These are phyloP conservation scores for Drosophila tristis DNA, from an alignment of 1,140 invertebrate species.

Conservation along the genomic window DNA sequence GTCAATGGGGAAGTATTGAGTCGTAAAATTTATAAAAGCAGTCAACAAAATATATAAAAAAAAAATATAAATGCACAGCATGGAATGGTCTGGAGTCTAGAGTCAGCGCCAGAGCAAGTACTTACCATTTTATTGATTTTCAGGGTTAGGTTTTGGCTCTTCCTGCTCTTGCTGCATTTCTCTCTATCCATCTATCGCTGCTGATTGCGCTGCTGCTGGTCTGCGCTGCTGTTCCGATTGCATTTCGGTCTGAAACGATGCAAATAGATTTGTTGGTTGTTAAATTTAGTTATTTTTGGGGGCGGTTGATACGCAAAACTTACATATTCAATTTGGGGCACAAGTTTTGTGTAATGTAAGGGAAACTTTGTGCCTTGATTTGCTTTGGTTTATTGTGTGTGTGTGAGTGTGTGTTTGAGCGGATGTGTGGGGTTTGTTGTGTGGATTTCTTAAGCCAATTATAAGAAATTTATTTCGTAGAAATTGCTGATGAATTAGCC, in stretches of 20 bases:
- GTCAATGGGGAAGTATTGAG: constrained; percentile 68
- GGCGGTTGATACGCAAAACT: constrained; percentile 49
- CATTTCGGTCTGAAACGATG: constrained; percentile 58
- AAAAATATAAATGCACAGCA: constrained; percentile 1
- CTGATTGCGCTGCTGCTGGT: constrained; percentile 13
- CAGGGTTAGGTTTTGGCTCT: constrained; percentile 37
- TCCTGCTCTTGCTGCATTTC: background rate
- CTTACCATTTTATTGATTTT: constrained; percentile 81
- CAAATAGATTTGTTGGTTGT: constrained; percentile 61
- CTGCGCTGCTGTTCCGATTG: constrained; percentile 8
- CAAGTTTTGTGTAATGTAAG: constrained; percentile 47
- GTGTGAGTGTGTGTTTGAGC: background rate
- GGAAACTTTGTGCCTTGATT: constrained; percentile 25
- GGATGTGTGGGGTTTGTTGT: background rate
- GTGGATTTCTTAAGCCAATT: constrained; percentile 6
- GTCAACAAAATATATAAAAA: constrained; percentile 19
- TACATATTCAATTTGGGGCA: constrained; percentile 41
- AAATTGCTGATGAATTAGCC: background rate
- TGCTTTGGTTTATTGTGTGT: background rate
- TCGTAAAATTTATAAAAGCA: constrained; percentile 81
- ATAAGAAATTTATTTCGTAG: background rate
- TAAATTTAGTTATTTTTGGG: constrained; percentile 49
- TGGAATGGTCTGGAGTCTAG: background rate
- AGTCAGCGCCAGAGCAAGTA: constrained; percentile 56
- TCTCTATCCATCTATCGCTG: constrained; percentile 5